Conservation (phyloP, 2,113 vertebrate species). For the Plecturocebus donacophilus region DNA sequence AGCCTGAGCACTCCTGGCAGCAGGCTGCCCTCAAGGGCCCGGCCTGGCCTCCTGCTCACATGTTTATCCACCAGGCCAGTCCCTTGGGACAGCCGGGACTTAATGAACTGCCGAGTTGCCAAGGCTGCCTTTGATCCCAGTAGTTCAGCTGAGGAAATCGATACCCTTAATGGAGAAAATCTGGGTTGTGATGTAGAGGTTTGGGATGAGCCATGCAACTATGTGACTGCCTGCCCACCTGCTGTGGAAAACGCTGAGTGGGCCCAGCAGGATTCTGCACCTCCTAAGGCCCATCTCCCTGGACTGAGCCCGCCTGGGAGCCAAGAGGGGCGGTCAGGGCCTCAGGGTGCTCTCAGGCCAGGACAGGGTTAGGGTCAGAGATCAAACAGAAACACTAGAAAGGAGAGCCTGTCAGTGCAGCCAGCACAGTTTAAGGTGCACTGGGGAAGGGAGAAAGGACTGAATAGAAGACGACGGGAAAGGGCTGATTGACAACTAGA, state of each 20-base stretch:
- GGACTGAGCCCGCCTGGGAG: neutral
- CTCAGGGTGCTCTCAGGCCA: neutral
- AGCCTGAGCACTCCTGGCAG: neutral
- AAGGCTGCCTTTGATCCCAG: conserved; percentile 37
- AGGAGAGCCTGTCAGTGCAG: no score
- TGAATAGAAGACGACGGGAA: neutral
- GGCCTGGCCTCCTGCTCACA: neutral
- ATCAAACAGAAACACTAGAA: neutral
- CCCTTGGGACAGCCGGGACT: neutral
- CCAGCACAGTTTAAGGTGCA: neutral
- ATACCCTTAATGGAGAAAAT: conserved; percentile 62
- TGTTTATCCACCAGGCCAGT: neutral
- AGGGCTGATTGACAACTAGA: no score
- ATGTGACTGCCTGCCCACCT: neutral
- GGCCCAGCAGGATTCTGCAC: neutral
- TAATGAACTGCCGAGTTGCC: neutral
- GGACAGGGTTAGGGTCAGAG: neutral
- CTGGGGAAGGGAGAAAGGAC: neutral
- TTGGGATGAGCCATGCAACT: neutral
- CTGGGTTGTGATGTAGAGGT: conserved; percentile 4
- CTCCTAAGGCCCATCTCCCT: neutral
- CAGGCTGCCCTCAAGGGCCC: neutral
- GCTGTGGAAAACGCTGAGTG: neutral
- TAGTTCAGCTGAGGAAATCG: neutral
- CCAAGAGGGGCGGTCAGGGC: neutral